These are phyloP conservation scores for Syngnathus rostellatus DNA, from an alignment of 2,797 vertebrate species.

Conservation along the genomic window DNA sequence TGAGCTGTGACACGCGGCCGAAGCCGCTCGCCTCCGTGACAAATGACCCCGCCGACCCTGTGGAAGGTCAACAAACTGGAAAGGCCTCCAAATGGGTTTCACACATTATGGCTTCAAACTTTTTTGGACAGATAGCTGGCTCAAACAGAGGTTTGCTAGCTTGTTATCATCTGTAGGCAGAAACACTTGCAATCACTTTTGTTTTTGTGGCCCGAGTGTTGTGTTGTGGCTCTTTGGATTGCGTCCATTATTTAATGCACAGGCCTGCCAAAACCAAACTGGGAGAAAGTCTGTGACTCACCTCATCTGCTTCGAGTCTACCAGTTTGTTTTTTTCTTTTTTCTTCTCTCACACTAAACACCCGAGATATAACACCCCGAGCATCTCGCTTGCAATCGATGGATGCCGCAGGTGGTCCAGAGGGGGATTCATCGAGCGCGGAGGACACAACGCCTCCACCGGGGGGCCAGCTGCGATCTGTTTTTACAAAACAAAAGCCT, in stretches of 20 bases:
- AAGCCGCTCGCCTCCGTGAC: conserved; percentile 25
- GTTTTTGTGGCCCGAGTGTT: neutral
- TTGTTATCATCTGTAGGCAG: neutral
- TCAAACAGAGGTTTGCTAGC: too few species aligned
- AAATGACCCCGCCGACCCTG: conserved; percentile 29
- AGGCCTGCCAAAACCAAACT: conserved; percentile 6
- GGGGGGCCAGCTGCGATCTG: conserved; percentile 28
- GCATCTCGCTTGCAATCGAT: conserved; percentile 33
- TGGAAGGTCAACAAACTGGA: conserved; percentile 49
- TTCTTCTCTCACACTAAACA: neutral
- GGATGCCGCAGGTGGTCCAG: conserved; percentile 32
- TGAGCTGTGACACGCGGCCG: conserved; percentile 9
- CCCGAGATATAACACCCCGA: conserved; percentile 11
- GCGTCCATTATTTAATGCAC: neutral
- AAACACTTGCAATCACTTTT: neutral
- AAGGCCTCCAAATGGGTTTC: conserved; percentile 23
- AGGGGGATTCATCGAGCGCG: conserved; percentile 19
- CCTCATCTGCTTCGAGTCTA: conserved; percentile 1
- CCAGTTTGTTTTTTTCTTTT: neutral
- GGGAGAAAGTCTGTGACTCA: conserved; percentile 4
- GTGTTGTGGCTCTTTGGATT: neutral
- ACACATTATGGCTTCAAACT: neutral
- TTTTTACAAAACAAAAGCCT: conserved; percentile 50
- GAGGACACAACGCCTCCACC: conserved; percentile 50
- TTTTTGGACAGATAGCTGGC: too few species aligned